A percentile compares a stretch with the other conserved stretches of the same genome.
These are phyloP conservation scores for Drosophila lacteicornis DNA, from an alignment of 1,140 invertebrate species.

Conservation along the genomic window DNA sequence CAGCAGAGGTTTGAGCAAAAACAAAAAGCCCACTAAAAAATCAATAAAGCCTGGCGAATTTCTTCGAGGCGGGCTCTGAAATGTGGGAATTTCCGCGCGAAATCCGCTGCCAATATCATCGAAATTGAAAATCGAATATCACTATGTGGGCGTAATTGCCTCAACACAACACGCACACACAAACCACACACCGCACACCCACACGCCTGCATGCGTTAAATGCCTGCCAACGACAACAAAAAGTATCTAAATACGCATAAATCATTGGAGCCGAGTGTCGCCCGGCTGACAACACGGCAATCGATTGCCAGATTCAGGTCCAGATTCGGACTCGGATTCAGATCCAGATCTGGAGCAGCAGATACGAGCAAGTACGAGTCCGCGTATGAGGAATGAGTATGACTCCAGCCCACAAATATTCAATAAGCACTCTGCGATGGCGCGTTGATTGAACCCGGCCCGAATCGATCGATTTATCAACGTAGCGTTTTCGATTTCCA, in stretches of 20 bases:
- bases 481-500: slow-evolving; percentile 67
- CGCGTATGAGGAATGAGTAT: slow-evolving; percentile 54
- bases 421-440: slow-evolving; percentile 59
- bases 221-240: slow-evolving; percentile 66
- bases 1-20: slow-evolving; percentile 12
- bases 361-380: slow-evolving; percentile 60
- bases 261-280: slow-evolving; percentile 73
- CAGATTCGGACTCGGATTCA: slow-evolving; percentile 56
- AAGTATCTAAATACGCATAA: slow-evolving; percentile 69
- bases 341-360: slow-evolving; percentile 72
- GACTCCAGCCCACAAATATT: slow-evolving; percentile 61
- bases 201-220: slow-evolving; percentile 59
- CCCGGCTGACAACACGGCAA: slow-evolving; percentile 67
- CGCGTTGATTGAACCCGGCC: slow-evolving; percentile 19
- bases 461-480: slow-evolving; percentile 68
- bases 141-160: slow-evolving; percentile 76
- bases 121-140: slow-evolving; percentile 59
- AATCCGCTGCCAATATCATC: slow-evolving; percentile 59
- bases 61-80: slow-evolving; percentile 53
- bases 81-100: slow-evolving; percentile 67
- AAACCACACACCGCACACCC: slow-evolving; percentile 31
- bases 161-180: slow-evolving; percentile 53
- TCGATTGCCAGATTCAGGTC: slow-evolving; percentile 62
- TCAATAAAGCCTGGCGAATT: slow-evolving; percentile 54
- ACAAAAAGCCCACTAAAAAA: slow-evolving; percentile 17